Evolutionary conservation across 2,797 vertebrate genomes (phyloP).

Genomic region (Alca torda): DNA sequence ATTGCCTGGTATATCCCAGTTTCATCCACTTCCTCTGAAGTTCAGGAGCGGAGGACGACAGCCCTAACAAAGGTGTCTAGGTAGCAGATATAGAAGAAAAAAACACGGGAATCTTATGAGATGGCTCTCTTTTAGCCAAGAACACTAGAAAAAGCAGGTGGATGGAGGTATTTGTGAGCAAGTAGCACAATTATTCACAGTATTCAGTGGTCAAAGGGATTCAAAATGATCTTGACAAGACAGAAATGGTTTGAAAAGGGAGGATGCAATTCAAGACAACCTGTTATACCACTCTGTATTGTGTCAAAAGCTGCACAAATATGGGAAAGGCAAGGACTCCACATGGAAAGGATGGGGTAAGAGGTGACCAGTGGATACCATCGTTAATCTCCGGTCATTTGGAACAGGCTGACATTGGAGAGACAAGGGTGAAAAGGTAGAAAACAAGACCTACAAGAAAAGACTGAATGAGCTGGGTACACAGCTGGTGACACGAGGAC

Average conservation of each 20-base stretch:
- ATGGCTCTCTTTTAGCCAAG: neutral
- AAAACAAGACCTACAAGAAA: neutral
- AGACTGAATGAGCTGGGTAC: neutral
- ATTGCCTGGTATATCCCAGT: neutral
- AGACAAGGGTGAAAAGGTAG: neutral
- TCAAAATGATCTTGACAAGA: neutral
- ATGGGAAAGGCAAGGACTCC: neutral
- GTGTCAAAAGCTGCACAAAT: neutral
- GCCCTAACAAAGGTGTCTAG: neutral
- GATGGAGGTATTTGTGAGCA: neutral
- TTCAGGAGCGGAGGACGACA: neutral
- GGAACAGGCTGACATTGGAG: neutral
- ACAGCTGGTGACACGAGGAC: neutral
- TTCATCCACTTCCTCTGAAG: neutral
- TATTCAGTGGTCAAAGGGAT: neutral
- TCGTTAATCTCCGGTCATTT: neutral
- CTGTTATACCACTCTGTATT: neutral
- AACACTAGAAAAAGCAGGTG: neutral
- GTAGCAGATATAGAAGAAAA: neutral
- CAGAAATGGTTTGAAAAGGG: neutral
- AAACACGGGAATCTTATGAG: accelerated
- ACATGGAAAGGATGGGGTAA: neutral
- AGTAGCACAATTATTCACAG: neutral
- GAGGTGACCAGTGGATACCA: neutral
- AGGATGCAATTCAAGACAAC: neutral